Evolutionary conservation across 2,113 vertebrate genomes (phyloP), one percentile per base, ranked within the genome.

Genomic region (Solenodon paradoxus): DNA sequence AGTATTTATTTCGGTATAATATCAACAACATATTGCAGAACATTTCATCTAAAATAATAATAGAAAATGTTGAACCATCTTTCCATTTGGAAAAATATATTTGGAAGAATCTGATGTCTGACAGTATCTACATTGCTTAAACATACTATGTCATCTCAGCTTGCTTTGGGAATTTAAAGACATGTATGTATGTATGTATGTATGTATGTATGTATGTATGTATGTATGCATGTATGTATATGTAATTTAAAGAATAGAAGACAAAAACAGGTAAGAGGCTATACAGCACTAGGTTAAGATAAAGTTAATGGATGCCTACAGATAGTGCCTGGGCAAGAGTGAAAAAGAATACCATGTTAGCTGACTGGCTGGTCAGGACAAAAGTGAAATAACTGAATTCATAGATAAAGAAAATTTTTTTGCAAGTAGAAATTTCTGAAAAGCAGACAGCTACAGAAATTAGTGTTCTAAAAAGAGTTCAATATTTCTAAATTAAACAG

Each of bases 21-120:
- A 92, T 96, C 95, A 97, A 97, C 97, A 97, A 97, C 97, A 97
- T 97, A 97, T 95, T 97, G 97, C 90, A 95, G 95, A 97, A 97
- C 89, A 95, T 94, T 97, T 97, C 93, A 97, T 97, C 93, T 97
- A 97, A 97, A 97, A 97, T 97, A 97, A 97, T 97, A 97, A 97
- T 97, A 97, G 95, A 97, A 96, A 97, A 96, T 87, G 93, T 96
- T 97, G 89, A 97, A 77, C 95, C 94, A 97, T 97, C 93, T 97
- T 97, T 96, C 95, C 85, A 59, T 90, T 97, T 96, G 81, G 89
- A 97, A 97, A 96, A 97, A 94, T 94, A 38, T 96, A 95, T 94
- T 92, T 95, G 90, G 92, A 97, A 96, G 92, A 97, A 96, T 96
- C 87, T 90, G 63, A 97, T 95, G 61, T 94, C 93, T 97, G 92